Conservation (phyloP, 2,797 vertebrate species). For the Ciconia nigra region DNA sequence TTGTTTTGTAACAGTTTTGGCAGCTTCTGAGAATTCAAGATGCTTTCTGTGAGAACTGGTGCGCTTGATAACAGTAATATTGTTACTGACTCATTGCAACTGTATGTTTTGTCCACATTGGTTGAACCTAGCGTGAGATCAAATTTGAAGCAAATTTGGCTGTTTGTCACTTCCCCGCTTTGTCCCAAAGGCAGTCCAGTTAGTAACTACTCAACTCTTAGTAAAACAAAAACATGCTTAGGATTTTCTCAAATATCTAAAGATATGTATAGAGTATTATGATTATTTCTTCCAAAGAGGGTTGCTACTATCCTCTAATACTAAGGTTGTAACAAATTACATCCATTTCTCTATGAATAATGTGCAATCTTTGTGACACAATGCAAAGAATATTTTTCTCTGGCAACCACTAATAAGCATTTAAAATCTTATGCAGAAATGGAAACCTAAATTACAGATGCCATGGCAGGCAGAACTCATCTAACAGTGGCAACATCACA, state of each 20-base stretch:
- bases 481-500: conserved; percentile 27
- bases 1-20: neutral
- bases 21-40: neutral
- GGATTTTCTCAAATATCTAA: neutral
- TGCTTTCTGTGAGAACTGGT: neutral
- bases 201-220: neutral
- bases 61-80: neutral
- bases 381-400: conserved; percentile 56
- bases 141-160: neutral
- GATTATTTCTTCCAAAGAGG: neutral
- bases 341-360: conserved; percentile 41
- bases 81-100: neutral
- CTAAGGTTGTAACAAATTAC: conserved; percentile 24
- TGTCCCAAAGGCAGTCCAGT: neutral
- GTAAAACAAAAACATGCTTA: neutral
- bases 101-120: neutral
- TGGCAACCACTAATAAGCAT: conserved; percentile 56
- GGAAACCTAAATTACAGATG: conserved; percentile 68
- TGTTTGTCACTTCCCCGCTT: neutral
- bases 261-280: neutral
- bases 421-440: conserved; percentile 62
- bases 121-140: neutral
- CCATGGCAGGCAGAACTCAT: conserved; percentile 52
- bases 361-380: conserved; percentile 46
- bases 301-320: conserved; percentile 13